Evolutionary conservation across 2,888 invertebrate genomes (phyloP).

Genomic region (Ophion slaviceki): DNA sequence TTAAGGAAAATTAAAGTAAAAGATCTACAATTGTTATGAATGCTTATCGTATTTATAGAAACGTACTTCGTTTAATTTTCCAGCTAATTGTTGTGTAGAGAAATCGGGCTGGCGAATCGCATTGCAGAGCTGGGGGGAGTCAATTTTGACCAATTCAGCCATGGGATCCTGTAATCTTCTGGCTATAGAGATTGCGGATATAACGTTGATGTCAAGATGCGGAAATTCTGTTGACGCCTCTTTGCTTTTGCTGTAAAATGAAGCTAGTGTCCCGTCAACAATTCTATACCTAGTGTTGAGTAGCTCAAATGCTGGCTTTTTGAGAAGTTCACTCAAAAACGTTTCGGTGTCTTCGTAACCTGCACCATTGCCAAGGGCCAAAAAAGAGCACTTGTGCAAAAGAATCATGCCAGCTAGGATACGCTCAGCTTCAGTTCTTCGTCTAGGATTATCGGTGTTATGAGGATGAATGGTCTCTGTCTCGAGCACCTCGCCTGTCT

Average conservation of each 20-base stretch:
- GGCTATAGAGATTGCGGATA: slow-evolving; percentile 91
- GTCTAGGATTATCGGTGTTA: slow-evolving; percentile 78
- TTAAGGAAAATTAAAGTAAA: neutral
- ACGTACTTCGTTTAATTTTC: slow-evolving; percentile 88
- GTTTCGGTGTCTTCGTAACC: slow-evolving; percentile 95
- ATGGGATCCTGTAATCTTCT: slow-evolving; percentile 95
- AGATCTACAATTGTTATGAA: neutral
- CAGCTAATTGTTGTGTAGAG: slow-evolving; percentile 89
- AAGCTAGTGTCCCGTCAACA: slow-evolving; percentile 95
- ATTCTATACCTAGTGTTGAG: slow-evolving; percentile 90
- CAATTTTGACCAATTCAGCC: slow-evolving; percentile 96
- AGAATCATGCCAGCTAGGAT: slow-evolving; percentile 85
- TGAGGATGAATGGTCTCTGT: slow-evolving; percentile 89
- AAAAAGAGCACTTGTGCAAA: slow-evolving; percentile 88
- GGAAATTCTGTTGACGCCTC: slow-evolving; percentile 94
- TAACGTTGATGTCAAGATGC: slow-evolving; percentile 91
- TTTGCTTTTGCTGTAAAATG: slow-evolving; percentile 94
- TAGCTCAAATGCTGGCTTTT: slow-evolving; percentile 85
- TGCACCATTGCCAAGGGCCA: slow-evolving; percentile 96
- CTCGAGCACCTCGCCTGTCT: slow-evolving; percentile 88
- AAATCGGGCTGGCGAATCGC: slow-evolving; percentile 98
- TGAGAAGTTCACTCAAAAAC: slow-evolving; percentile 86
- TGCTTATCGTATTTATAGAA: neutral
- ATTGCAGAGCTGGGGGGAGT: slow-evolving; percentile 95
- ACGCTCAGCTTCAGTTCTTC: slow-evolving; percentile 82